Base-by-base conservation (phyloP, 2,888 invertebrate species). In the Phyllotreta cruciferae region DNA sequence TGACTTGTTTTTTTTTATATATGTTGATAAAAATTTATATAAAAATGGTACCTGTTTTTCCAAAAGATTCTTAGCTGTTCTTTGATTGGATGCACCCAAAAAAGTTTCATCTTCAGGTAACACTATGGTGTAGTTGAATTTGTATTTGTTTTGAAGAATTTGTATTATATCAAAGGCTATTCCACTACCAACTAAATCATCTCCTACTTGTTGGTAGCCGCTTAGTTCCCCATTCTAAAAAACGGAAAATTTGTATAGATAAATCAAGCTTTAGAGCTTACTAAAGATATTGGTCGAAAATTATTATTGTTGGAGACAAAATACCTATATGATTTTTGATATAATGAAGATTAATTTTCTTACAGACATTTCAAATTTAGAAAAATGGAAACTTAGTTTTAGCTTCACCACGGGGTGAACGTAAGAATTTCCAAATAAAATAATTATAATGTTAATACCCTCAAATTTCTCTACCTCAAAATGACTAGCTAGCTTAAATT, bases 61-160 rank as follows among this genome's bases (percentile, higher is more conserved):
- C 0, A 93, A 79, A 69, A 90, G 81, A 63, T 88, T 85, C 42
- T 92, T 82, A 13, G 93, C 78, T 6, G 92, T 91, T 0, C 83
- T 84, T 13, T 84, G 74, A 0, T 77, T 77, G 6, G 83, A 82
- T 0, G 89, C 89, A 67, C 89, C 84, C 6, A 85, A 83, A 62
- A 74, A 74, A 5, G 67, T 62, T 74, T 90, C 88, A 45, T 82
- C 83, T 6, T 83, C 80, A 0, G 92, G 91, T 52, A 85, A 78
- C 9, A 90, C 78, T 0, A 93, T 83, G 9, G 88, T 87, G 73
- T 90, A 93, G 0, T 89, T 88, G 67, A 94, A 93, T 69, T 91
- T 88, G 69, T 88, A 89, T 71, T 87, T 88, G 58, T 87, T 78
- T 45, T 85, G 85, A 2, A 94, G 82, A 50, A 92, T 87, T 34